Evolutionary conservation across 2,888 invertebrate species (phyloP).

Genomic region (Bombyx huttoni): DNA sequence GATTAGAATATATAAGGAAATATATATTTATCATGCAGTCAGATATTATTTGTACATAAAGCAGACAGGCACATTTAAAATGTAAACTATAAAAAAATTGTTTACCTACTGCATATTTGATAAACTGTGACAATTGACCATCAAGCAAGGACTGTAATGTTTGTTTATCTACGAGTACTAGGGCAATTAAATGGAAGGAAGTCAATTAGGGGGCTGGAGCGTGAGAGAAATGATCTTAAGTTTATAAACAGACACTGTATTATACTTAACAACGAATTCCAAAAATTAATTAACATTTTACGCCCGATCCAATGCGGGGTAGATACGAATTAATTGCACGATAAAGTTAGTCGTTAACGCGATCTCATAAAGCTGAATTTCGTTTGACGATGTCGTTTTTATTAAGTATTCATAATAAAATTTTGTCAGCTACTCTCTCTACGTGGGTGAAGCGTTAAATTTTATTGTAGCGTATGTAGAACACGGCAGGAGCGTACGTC

Average conservation of each 20-base stretch:
- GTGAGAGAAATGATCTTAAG: background rate
- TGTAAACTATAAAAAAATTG: too few relatives aligned
- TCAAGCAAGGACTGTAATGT: too few relatives aligned
- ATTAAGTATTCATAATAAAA: conserved; percentile 11
- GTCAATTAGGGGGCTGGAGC: too few relatives aligned
- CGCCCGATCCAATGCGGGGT: background rate
- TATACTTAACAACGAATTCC: background rate
- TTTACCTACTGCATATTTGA: too few relatives aligned
- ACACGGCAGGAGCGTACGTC: background rate
- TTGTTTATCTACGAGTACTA: too few relatives aligned
- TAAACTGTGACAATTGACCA: too few relatives aligned
- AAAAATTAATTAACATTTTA: background rate
- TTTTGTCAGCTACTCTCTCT: conserved; percentile 11
- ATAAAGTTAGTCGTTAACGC: conserved; percentile 7
- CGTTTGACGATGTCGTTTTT: conserved; percentile 8
- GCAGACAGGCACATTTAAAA: too few relatives aligned
- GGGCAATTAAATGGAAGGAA: too few relatives aligned
- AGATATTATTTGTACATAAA: too few relatives aligned
- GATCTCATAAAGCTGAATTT: conserved; percentile 6
- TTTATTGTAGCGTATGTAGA: background rate
- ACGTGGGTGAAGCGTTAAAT: conserved; percentile 4
- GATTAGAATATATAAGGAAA: too few relatives aligned
- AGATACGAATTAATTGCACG: background rate
- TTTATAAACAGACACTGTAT: background rate
- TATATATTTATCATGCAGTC: too few relatives aligned